phyloP scores from a whole-genome alignment of 1,140 invertebrate species.

The Leptopilina boulardi region DNA sequence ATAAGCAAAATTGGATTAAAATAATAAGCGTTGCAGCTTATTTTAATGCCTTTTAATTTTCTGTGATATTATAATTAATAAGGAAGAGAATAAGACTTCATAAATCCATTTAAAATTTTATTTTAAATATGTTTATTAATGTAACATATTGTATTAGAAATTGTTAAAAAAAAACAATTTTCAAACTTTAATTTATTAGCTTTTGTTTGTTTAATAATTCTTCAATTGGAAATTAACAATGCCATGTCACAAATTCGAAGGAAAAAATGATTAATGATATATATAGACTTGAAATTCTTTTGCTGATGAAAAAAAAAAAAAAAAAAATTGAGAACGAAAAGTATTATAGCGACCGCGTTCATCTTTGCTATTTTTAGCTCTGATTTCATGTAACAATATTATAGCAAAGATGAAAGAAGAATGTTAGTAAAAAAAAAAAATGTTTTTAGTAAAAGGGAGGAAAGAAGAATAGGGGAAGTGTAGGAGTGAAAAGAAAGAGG shows the following conservation, averaged over 20 bases:
- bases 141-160: no score
- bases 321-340: slow-evolving; percentile 57
- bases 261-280: background rate
- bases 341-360: slow-evolving; percentile 56
- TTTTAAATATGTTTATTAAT: no score
- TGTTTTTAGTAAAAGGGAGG: slow-evolving; percentile 7
- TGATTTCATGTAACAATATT: slow-evolving; percentile 63
- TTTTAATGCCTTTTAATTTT: no score
- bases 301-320: slow-evolving; percentile 52
- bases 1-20: no score
- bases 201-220: no score
- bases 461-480: slow-evolving; percentile 37
- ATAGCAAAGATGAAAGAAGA: slow-evolving; percentile 49
- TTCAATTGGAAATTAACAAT: no score
- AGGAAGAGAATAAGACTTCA: no score
- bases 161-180: no score
- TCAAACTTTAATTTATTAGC: no score
- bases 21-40: no score
- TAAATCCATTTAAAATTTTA: no score
- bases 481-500: slow-evolving; percentile 46
- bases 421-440: slow-evolving; percentile 22
- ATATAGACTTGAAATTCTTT: slow-evolving; percentile 61
- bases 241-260: slow-evolving; percentile 17
- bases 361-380: slow-evolving; percentile 55
- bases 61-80: no score